Conservation (phyloP, 2,113 vertebrate genomes). For the Solenodon paradoxus region DNA sequence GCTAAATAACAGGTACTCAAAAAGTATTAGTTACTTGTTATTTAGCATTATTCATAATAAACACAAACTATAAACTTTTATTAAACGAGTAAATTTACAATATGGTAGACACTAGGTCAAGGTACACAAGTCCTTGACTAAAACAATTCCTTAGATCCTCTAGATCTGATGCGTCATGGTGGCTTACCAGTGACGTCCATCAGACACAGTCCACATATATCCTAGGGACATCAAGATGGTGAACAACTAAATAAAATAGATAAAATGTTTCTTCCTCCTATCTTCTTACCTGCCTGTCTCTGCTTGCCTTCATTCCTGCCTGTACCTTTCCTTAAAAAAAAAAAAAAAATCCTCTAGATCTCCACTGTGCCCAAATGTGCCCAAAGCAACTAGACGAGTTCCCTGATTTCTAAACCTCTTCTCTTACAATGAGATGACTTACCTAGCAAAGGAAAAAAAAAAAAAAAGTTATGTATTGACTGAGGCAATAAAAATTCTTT, state of each 20-base stretch:
- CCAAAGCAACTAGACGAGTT: not conserved
- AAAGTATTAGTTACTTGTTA: not conserved
- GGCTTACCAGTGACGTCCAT: too few species aligned
- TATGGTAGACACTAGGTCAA: too few species aligned
- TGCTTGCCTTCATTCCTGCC: too few species aligned
- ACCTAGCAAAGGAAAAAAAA: slow-evolving; percentile 15
- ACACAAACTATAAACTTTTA: not conserved
- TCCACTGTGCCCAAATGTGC: not conserved
- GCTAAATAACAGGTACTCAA: not conserved
- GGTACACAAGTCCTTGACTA: not conserved
- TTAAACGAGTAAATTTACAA: not conserved
- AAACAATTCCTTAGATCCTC: not conserved
- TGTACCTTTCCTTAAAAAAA: too few species aligned
- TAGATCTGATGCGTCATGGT: too few species aligned
- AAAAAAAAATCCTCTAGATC: not conserved
- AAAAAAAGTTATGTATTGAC: too few species aligned
- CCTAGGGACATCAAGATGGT: too few species aligned
- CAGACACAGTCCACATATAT: too few species aligned
- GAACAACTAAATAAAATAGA: too few species aligned
- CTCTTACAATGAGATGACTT: not conserved
- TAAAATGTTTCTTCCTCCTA: too few species aligned
- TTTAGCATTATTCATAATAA: slow-evolving; percentile 16
- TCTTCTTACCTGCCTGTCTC: too few species aligned
- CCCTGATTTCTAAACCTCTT: not conserved
- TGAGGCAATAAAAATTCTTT: not conserved